Evolutionary conservation across 35 echinoderm and acorn worm species (phyloP).

Genomic region (Antedon bifida): DNA sequence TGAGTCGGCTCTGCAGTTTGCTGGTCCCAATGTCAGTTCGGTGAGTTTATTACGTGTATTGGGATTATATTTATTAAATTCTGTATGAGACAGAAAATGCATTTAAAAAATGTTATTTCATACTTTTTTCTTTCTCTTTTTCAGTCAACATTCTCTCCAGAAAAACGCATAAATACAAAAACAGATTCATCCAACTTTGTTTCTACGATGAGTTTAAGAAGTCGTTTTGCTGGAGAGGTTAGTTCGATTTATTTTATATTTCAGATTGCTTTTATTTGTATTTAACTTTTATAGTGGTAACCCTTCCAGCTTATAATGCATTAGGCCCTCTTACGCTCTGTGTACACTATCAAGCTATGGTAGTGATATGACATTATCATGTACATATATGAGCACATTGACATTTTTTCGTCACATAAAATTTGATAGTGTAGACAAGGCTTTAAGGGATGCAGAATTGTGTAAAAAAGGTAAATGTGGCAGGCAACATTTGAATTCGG

Average conservation of each 20-base stretch:
- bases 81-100: too few species aligned
- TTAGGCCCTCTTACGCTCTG: too few species aligned
- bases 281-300: not conserved
- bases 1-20: conserved; percentile 64
- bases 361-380: too few species aligned
- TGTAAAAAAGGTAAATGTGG: too few species aligned
- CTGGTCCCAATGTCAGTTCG: conserved; percentile 34
- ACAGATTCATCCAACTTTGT: conserved; percentile 85
- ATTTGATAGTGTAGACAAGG: too few species aligned
- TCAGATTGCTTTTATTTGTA: not conserved
- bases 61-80: not conserved
- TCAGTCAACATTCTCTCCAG: not conserved
- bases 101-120: too few species aligned
- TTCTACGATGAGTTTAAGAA: conserved; percentile 68
- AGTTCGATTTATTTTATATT: not conserved
- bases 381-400: too few species aligned
- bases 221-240: conserved; percentile 91
- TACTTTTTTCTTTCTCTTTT: not conserved
- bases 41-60: not conserved
- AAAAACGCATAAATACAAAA: conserved; percentile 27
- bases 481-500: too few species aligned
- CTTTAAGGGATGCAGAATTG: too few species aligned
- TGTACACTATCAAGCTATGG: too few species aligned
- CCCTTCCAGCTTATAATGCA: too few species aligned
- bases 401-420: too few species aligned